Evolutionary conservation across 1,140 invertebrate genomes (phyloP), one percentile per base, ranked within the genome.

Genomic region (Saccostrea echinata): DNA sequence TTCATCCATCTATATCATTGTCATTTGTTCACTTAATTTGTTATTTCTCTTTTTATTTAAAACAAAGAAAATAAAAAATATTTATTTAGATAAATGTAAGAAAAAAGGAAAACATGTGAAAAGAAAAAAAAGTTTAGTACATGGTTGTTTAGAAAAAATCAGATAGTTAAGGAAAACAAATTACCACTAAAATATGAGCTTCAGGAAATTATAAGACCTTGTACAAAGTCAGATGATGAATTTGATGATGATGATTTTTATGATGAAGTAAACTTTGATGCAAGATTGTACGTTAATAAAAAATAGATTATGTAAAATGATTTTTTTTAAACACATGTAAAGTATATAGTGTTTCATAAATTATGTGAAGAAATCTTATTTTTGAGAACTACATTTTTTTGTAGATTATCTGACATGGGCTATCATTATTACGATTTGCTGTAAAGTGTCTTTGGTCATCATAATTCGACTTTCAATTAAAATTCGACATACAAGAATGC

Each of bases 11-110:
- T 82, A 82, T 24, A 82, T 82, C 18, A 52, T 24, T 82, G 80
- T 82, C 35, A 82, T 82, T 82, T 82, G 80, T 82, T 82, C 80
- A 82, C 80, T 81, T 35, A 52, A 81, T 81, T 81, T 81, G 80
- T 18, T 81, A 81, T 13, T 81, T 35, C 18, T 81, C n/a, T 33
- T 81, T 18, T 81, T 24, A 81, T 81, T 81, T 81, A 81, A 81
- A 18, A 35, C 33, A 81, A 81, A 81, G 80, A 81, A 81, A 81
- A 81, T 43, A 81, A 81, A 24, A 81, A 81, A 81, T 81, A 24
- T 81, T 2, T 81, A 33, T 81, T 12, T 18, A 18, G n/a, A 52
- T 18, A 81, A 81, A 81, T 81, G 33, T 35, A 80, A 24, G n/a
- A 35, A 80, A 80, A 80, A 35, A 80, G n/a, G 55, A 61, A 61